phyloP scores from a whole-genome alignment of 2,113 vertebrate genomes.

The Bettongia penicillata region DNA sequence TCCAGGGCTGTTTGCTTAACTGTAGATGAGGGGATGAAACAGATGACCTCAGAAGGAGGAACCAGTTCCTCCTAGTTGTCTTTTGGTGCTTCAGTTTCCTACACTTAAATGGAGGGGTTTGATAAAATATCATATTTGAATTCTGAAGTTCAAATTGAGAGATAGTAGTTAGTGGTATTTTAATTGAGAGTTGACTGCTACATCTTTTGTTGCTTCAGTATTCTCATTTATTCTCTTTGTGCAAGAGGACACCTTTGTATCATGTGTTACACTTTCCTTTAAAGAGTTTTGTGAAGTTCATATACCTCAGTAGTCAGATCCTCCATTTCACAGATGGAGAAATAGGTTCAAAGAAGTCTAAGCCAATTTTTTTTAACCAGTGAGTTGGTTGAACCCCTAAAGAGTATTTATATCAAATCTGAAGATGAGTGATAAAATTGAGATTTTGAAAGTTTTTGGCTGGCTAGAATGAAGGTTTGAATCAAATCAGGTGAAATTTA shows the following conservation, averaged over 20 bases:
- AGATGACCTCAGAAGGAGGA: not conserved
- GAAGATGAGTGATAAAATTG: not conserved
- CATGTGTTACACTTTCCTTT: not conserved
- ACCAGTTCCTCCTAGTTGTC: not conserved
- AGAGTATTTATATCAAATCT: not conserved
- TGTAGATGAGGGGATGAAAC: not conserved
- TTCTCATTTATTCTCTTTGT: not conserved
- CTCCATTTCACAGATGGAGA: not conserved
- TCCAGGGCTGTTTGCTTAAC: not conserved
- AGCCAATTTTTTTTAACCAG: not conserved
- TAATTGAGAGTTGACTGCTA: not conserved
- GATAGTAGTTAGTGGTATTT: not conserved
- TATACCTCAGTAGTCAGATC: not conserved
- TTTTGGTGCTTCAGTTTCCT: not conserved
- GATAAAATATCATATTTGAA: rapidly evolving
- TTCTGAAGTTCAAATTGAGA: not conserved
- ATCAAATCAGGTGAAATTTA: not conserved
- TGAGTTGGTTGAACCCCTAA: not conserved
- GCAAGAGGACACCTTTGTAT: not conserved
- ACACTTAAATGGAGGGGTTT: not conserved
- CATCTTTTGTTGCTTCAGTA: not conserved
- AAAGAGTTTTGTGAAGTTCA: not conserved
- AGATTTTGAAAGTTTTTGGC: not conserved
- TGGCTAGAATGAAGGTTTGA: not conserved
- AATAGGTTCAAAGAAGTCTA: not conserved